Conservation (phyloP, 2,113 vertebrate genomes). For the Propithecus coquereli region DNA sequence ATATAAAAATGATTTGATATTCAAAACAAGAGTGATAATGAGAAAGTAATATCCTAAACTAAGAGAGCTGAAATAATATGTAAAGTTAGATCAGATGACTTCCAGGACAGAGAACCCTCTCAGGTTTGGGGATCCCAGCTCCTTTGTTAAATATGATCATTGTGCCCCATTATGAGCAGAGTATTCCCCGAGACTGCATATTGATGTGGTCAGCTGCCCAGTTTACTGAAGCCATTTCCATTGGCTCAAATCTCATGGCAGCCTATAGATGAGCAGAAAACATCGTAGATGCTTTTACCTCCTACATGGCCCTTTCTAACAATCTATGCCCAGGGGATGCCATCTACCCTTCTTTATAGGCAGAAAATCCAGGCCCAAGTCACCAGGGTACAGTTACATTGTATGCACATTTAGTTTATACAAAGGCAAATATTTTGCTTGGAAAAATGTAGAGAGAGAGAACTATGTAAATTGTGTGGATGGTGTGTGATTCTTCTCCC, state of each 20-base stretch:
- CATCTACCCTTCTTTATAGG: not conserved
- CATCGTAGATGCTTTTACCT: not conserved
- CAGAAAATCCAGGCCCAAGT: not conserved
- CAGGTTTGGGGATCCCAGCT: not conserved
- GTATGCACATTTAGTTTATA: not conserved
- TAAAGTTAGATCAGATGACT: not conserved
- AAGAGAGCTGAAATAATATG: not conserved
- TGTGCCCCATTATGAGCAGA: not conserved
- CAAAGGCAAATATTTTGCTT: not conserved
- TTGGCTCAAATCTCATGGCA: not conserved
- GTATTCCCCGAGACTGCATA: fast-evolving
- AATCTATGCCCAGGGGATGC: fast-evolving
- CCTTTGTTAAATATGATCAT: fast-evolving
- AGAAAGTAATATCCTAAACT: not conserved
- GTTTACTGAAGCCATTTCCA: not conserved
- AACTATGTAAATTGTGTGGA: not conserved
- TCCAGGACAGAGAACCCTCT: not conserved
- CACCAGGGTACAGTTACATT: not conserved
- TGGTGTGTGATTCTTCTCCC: not conserved
- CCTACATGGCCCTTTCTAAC: not conserved
- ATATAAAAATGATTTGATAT: constrained; percentile 1
- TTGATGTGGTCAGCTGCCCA: not conserved
- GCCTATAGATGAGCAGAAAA: not conserved
- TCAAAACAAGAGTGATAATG: not conserved
- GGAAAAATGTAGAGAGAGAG: not conserved